These are phyloP conservation scores for Hylyphantes graminicola DNA, from an alignment of 1,140 invertebrate genomes.

Conservation along the genomic window DNA sequence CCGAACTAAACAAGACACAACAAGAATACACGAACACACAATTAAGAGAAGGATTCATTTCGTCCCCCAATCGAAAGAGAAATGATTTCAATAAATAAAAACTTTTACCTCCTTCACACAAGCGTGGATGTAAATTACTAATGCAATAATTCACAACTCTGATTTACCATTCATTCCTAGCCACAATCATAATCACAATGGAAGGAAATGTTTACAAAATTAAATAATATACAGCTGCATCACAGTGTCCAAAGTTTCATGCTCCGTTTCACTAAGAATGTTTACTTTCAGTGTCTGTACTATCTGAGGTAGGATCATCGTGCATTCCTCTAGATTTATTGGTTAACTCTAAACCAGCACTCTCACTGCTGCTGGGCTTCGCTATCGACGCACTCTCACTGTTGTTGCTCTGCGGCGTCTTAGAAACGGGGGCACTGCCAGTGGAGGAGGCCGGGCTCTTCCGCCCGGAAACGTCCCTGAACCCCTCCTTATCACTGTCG, in stretches of 20 bases:
- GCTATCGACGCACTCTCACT: conserved; percentile 50
- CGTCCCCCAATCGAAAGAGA: neutral
- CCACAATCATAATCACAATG: conserved; percentile 61
- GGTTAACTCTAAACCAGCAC: conserved; percentile 46
- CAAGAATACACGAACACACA: conserved; percentile 29
- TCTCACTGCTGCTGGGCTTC: conserved; percentile 45
- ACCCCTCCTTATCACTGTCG: conserved; percentile 53
- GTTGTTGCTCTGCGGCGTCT: conserved; percentile 41
- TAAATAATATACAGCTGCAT: conserved; percentile 60
- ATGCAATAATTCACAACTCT: conserved; percentile 31
- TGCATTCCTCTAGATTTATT: conserved; percentile 58
- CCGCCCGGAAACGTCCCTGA: conserved; percentile 34
- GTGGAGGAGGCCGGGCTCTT: conserved; percentile 9
- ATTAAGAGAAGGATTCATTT: conserved; percentile 43
- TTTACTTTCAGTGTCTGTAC: conserved; percentile 60
- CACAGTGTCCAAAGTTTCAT: conserved; percentile 51
- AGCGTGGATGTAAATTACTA: conserved; percentile 26
- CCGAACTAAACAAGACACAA: conserved; percentile 31
- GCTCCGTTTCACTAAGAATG: conserved; percentile 53
- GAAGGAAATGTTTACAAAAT: conserved; percentile 54
- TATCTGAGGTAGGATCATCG: conserved; percentile 61
- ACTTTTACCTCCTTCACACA: conserved; percentile 37
- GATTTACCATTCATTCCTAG: conserved; percentile 52
- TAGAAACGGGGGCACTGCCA: neutral
- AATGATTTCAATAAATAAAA: conserved; percentile 58